Evolutionary conservation across 1,140 invertebrate species (phyloP), one percentile per base, ranked within the genome.

Genomic region (Colletes latitarsis): DNA sequence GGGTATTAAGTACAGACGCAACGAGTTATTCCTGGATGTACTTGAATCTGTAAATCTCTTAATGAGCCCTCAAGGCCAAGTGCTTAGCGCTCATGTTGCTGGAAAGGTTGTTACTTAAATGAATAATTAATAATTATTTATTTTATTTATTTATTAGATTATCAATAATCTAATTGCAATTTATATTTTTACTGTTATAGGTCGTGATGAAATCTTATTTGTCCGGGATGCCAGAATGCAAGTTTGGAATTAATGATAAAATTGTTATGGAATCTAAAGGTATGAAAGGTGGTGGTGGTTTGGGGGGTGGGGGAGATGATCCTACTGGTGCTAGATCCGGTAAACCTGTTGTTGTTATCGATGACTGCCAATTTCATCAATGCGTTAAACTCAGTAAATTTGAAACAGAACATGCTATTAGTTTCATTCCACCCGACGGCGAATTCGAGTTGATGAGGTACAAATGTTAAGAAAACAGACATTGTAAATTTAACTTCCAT

Each of bases 241-340:
- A 99, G 94, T 99, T 99, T 94, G 99, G 99, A 17, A 99, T 99
- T 88, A 99, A 99, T 90, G 99, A 99, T 90, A 99, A 99, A 94
- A 98, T 99, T 75, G 97, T 99, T 0, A 99, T 99, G 97, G 99
- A 99, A 89, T 97, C 97, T 0, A 99, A 99, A 93, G 98, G 98
- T 6, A 95, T 95, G 93, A 97, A 96, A 90, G 95, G 95, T 77
- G 94, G 94, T 73, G 93, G 94, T 86, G 94, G 95, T 4, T 94
- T 96, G 57, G 95, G 95, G 12, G 95, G 93, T 21, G 92, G 95
- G 62, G 95, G 96, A 76, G 94, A 96, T 30, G 98, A 99, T 92
- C 95, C 96, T 78, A 98, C 99, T 89, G 96, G 97, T 19, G 96
- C 97, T 12, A 95, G 98, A 73, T 97, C 97, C 43, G 97, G 97